phyloP scores from a whole-genome alignment of 2,113 vertebrate genomes.

The Embiotoca jacksoni region DNA sequence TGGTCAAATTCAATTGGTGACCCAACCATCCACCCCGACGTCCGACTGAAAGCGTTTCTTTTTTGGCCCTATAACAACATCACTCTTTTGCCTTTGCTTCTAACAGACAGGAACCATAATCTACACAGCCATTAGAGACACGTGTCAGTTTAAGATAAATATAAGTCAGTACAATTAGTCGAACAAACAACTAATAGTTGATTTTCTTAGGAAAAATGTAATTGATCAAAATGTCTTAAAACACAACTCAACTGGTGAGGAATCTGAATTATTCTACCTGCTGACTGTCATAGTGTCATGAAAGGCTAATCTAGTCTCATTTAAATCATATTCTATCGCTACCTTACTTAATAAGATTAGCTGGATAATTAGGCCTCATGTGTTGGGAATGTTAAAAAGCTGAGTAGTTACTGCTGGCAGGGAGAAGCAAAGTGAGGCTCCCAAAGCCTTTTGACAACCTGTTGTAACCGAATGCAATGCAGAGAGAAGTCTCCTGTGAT shows the following conservation, averaged over 20 bases:
- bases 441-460: slow-evolving; percentile 71
- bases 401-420: slow-evolving; percentile 42
- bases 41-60: too few species aligned
- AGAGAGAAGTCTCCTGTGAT: slow-evolving; percentile 73
- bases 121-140: too few species aligned
- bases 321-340: slow-evolving; percentile 44
- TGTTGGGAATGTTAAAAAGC: slow-evolving; percentile 48
- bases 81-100: too few species aligned
- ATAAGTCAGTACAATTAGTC: too few species aligned
- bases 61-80: too few species aligned
- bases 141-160: too few species aligned
- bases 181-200: too few species aligned
- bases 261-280: slow-evolving; percentile 19
- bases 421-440: slow-evolving; percentile 40
- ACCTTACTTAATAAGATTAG: slow-evolving; percentile 51
- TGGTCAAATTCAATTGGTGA: too few species aligned
- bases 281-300: slow-evolving; percentile 13
- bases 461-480: slow-evolving; percentile 78
- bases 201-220: background rate
- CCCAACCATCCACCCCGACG: too few species aligned
- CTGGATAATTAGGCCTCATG: slow-evolving; percentile 59
- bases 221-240: background rate
- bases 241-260: slow-evolving; percentile 3
- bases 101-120: too few species aligned
- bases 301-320: slow-evolving; percentile 40